phyloP scores from a whole-genome alignment of 2,888 invertebrate species.

The Nomada ruficornis region DNA sequence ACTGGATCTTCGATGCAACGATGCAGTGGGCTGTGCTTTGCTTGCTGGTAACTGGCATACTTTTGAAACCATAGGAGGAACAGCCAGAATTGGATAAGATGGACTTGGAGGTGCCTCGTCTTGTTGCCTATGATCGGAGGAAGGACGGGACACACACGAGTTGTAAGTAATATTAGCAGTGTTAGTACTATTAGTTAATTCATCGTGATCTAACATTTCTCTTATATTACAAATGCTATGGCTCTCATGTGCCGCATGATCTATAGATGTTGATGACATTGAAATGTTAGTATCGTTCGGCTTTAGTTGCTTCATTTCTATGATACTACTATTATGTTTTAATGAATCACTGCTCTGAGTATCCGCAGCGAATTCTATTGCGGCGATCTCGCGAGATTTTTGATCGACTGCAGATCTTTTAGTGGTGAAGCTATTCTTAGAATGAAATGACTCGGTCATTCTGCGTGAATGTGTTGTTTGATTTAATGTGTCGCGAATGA shows the following conservation, averaged over 20 bases:
- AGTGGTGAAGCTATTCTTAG: conserved; percentile 19
- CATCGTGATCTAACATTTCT: conserved; percentile 57
- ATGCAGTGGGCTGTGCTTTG: conserved; percentile 81
- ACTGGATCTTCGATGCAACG: conserved; percentile 92
- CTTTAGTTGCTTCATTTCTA: conserved; percentile 62
- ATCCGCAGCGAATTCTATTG: conserved; percentile 49
- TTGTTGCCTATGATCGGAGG: conserved; percentile 80
- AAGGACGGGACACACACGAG: conserved; percentile 83
- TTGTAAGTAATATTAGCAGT: conserved; percentile 80
- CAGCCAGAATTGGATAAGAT: conserved; percentile 66
- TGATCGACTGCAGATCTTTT: conserved; percentile 43
- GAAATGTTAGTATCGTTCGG: conserved; percentile 47
- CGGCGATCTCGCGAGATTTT: conserved; percentile 9
- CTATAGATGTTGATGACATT: conserved; percentile 31
- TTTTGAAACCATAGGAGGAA: conserved; percentile 85
- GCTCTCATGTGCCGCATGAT: conserved; percentile 67
- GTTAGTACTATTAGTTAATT: conserved; percentile 77
- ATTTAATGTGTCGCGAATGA: conserved; percentile 33
- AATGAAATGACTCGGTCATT: conserved; percentile 29
- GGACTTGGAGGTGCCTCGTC: conserved; percentile 81
- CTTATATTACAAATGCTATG: conserved; percentile 71
- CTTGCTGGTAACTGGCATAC: conserved; percentile 86
- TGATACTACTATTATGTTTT: conserved; percentile 32
- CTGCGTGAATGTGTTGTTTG: conserved; percentile 41
- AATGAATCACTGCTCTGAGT: conserved; percentile 46